phyloP scores from a whole-genome alignment of 2,888 invertebrate species.

The Pheosia gnoma region DNA sequence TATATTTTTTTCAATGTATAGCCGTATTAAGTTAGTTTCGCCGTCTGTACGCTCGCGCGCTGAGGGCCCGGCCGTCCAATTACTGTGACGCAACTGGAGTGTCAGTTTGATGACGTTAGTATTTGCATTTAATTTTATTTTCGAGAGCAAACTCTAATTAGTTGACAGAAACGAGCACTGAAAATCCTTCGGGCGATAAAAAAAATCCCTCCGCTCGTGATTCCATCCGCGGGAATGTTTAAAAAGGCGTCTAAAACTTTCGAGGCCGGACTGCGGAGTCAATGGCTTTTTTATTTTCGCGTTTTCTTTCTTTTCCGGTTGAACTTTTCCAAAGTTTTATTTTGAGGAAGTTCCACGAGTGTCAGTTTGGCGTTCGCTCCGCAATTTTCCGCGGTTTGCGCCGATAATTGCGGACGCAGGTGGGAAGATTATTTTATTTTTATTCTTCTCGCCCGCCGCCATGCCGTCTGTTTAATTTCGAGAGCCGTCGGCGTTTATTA shows the following conservation, averaged over 20 bases:
- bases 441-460: constrained; percentile 25
- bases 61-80: constrained; percentile 20
- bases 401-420: constrained; percentile 82
- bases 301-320: constrained; percentile 81
- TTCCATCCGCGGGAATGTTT: constrained; percentile 70
- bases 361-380: constrained; percentile 78
- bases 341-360: constrained; percentile 80
- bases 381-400: constrained; percentile 80
- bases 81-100: constrained; percentile 37
- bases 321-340: constrained; percentile 80
- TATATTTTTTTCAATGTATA: constrained; percentile 25
- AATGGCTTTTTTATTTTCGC: constrained; percentile 82
- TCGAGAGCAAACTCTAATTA: constrained; percentile 61
- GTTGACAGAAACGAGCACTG: constrained; percentile 68
- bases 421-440: constrained; percentile 62
- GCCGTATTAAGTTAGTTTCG: background rate
- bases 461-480: constrained; percentile 46
- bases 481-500: constrained; percentile 40
- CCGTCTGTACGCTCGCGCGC: background rate
- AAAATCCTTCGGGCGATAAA: constrained; percentile 66
- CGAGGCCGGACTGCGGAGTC: constrained; percentile 75
- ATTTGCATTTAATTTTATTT: constrained; percentile 52
- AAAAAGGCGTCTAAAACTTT: constrained; percentile 77
- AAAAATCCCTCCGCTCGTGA: constrained; percentile 62
- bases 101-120: constrained; percentile 42